phyloP scores from a whole-genome alignment of 2,888 invertebrate species.

The Melolontha melolontha region DNA sequence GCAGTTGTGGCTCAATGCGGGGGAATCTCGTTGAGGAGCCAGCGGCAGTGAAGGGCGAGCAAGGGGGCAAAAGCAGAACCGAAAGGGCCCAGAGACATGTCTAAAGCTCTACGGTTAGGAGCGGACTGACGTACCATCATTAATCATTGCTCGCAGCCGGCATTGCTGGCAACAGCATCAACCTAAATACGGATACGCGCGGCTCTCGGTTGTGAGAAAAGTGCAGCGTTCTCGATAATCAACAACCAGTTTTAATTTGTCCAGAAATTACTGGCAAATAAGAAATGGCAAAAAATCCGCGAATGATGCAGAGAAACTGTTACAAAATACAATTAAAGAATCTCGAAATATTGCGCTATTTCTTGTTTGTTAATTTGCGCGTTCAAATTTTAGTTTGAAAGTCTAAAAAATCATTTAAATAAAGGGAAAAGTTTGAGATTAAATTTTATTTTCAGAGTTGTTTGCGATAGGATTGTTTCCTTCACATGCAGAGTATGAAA shows the following conservation, averaged over 20 bases:
- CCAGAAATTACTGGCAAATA: slow-evolving; percentile 46
- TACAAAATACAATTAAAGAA: too few relatives aligned
- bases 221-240: slow-evolving; percentile 62
- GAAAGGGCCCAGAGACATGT: slow-evolving; percentile 64
- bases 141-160: slow-evolving; percentile 66
- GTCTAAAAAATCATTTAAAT: too few relatives aligned
- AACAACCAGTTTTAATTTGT: slow-evolving; percentile 63
- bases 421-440: too few relatives aligned
- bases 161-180: slow-evolving; percentile 63
- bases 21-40: slow-evolving; percentile 51
- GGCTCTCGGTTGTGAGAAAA: slow-evolving; percentile 61
- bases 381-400: too few relatives aligned
- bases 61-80: slow-evolving; percentile 50
- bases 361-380: too few relatives aligned
- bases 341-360: too few relatives aligned
- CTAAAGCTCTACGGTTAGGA: slow-evolving; percentile 66
- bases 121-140: slow-evolving; percentile 65
- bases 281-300: slow-evolving; percentile 5
- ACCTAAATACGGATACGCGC: slow-evolving; percentile 63
- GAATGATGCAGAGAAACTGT: too few relatives aligned
- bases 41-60: slow-evolving; percentile 51
- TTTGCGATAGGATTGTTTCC: too few relatives aligned
- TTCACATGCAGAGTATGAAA: too few relatives aligned
- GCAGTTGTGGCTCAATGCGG: slow-evolving; percentile 60
- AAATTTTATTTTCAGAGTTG: too few relatives aligned